Evolutionary conservation across 2,888 invertebrate species (phyloP), one percentile per base, ranked within the genome.

Genomic region (Eupithecia exiguata): DNA sequence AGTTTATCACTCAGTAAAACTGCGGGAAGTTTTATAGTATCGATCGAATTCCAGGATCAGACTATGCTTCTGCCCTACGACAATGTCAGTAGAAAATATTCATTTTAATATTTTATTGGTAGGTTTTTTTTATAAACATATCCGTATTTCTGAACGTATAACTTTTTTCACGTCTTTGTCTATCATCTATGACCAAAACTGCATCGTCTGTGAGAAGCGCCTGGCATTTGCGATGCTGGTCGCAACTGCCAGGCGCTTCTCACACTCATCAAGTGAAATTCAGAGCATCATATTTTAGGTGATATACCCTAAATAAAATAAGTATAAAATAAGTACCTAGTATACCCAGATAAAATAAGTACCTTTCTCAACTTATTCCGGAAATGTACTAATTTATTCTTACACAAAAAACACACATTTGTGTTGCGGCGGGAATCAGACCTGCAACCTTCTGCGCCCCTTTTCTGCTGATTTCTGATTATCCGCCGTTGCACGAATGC

Each of bases 1-100:
- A 16, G 5, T 35, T n/a, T 58, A 18, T 36, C n/a, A 70, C 61
- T 4, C 72, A 75, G 75, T 72, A 72, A 38, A 36, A 25, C 21
- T 25, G 21, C 4, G n/a, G 16, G 21, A 43, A 10, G 12, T 25
- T 38, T 21, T 36, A 43, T 66, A 21, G 21, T n/a, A 65, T 65
- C 5, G 38, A 65, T 65, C 12, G 38, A 12, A 12, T 38, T 38
- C 4, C 18, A 65, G 7, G n/a, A 65, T 12, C n/a, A 36, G 16
- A 36, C 61, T 18, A 10, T 63, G 7, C 49, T 49, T 49, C 10
- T 10, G 2, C 7, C 3, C 18, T 7, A 18, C 6, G 46, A 1
- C 18, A 43, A 43, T 46, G 18, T 46, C 18, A 46, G 18, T 18
- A 46, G 43, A 18, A 1, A 46, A 46, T 46, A 46, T 49, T n/a